Evolutionary conservation across 1,140 invertebrate species (phyloP), one percentile per base, ranked within the genome.

Genomic region (Listronotus oregonensis): DNA sequence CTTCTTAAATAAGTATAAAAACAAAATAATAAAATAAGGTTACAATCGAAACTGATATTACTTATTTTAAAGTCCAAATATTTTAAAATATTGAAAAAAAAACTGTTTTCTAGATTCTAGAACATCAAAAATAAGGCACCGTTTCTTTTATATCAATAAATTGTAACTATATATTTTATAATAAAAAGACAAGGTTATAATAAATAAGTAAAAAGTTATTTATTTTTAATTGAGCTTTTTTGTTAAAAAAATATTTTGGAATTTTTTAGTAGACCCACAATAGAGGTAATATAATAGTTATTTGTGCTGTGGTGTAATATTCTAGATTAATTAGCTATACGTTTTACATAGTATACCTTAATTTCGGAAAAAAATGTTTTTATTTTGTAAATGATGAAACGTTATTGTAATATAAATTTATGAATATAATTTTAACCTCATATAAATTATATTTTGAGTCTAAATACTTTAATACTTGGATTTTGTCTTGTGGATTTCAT

Each of bases 231-330:
- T n/a, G n/a, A n/a, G n/a, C n/a, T n/a, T n/a, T n/a, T n/a, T n/a
- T n/a, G n/a, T n/a, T 3, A 27, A 42, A 58, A 58, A 43, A 47
- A 27, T 46, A 15, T 46, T 47, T 58, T 42, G 5, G 32, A 32
- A 46, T 21, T 21, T 37, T 46, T 46, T 47, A 5, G 18, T 17
- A 15, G 70, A 74, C 75, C 66, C 67, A 67, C 64, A 69, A 14
- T 46, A 57, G 42, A 63, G 50, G 61, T 57, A 64, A 32, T 59
- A 60, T 66, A 62, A 70, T 78, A 79, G 77, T 75, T 79, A 75
- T 76, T 79, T 78, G 77, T 79, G 77, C 77, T 79, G 77, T 79
- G 77, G 75, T 79, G 77, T 79, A 77, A 77, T 76, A 77, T 75
- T 77, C 73, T 78, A 78, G 76, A 72, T 65, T 71, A 71, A 72